These are phyloP conservation scores for Nylanderia fulva DNA, from an alignment of 1,140 invertebrate genomes.

Conservation along the genomic window DNA sequence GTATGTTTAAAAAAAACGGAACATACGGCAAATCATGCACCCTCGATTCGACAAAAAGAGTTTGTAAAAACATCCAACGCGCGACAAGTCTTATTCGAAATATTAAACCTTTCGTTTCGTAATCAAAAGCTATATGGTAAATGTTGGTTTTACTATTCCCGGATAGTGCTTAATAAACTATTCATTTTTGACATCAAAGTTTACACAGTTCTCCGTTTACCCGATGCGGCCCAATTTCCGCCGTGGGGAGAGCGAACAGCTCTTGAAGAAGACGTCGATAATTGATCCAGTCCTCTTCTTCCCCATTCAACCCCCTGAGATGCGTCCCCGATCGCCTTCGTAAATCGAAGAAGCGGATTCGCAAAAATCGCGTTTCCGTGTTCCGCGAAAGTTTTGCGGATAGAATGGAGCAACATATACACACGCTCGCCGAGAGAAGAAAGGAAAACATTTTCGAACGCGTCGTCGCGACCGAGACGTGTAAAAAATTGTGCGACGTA, in stretches of 20 bases:
- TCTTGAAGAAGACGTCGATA: conserved; percentile 11
- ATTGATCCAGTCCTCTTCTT: not conserved
- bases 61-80: not conserved
- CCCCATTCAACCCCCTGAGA: no score
- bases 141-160: not conserved
- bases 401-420: not conserved
- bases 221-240: not conserved
- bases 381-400: not conserved
- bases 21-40: not conserved
- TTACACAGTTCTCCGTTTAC: not conserved
- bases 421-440: not conserved
- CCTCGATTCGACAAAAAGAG: not conserved
- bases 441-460: conserved; percentile 15
- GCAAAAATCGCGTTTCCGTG: conserved; percentile 36
- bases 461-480: not conserved
- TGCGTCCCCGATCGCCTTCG: not conserved
- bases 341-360: not conserved
- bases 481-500: not conserved
- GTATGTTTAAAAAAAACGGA: not conserved
- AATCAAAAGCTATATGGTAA: not conserved
- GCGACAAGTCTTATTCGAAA: not conserved
- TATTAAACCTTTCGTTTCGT: not conserved
- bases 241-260: not conserved
- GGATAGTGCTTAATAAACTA: conserved; percentile 20
- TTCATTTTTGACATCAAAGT: not conserved